These are phyloP conservation scores for Brevimyrus niger DNA, from an alignment of 2,113 vertebrate genomes.

Conservation along the genomic window DNA sequence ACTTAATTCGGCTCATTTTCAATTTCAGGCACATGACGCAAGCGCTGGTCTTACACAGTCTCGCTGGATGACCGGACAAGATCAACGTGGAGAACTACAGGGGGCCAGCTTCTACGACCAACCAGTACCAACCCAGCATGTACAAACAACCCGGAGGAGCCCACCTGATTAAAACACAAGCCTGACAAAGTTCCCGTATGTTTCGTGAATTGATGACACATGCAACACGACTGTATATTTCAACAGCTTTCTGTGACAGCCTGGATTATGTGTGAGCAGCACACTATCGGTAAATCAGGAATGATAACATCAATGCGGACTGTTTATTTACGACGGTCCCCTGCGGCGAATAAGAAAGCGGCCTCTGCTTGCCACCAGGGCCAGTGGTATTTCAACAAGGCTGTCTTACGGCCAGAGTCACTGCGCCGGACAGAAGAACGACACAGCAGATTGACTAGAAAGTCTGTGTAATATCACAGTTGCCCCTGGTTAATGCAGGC, in stretches of 20 bases:
- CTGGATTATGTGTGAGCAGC: neutral
- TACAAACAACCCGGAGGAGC: neutral
- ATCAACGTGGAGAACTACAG: neutral
- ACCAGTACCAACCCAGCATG: neutral
- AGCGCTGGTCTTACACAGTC: neutral
- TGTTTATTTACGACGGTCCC: neutral
- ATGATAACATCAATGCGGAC: neutral
- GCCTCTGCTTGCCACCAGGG: neutral
- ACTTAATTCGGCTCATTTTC: neutral
- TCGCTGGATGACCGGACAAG: neutral
- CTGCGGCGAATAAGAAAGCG: neutral
- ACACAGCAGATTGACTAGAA: neutral
- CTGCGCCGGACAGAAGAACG: neutral
- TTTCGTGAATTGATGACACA: neutral
- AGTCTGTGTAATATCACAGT: neutral
- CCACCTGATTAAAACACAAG: neutral
- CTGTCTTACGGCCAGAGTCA: neutral
- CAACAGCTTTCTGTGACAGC: neutral
- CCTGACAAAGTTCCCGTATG: neutral
- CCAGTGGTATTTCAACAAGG: neutral
- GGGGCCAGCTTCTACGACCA: neutral
- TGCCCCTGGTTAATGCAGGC: neutral
- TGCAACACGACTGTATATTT: neutral
- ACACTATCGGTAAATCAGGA: neutral
- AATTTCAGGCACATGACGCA: neutral